phyloP scores from a whole-genome alignment of 1,140 invertebrate genomes.

The Phocides pigmalion region DNA sequence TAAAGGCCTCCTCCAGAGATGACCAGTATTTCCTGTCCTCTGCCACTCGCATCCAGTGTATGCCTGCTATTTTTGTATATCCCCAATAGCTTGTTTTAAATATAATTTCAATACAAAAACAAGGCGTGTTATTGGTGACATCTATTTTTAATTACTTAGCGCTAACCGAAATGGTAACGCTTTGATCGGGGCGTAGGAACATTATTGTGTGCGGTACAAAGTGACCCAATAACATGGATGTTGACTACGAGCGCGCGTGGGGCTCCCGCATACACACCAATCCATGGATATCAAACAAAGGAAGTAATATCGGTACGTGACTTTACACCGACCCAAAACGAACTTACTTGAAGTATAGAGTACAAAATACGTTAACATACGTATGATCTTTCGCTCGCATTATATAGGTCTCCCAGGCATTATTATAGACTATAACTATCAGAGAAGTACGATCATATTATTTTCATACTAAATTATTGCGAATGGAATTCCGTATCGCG shows the following conservation, averaged over 20 bases:
- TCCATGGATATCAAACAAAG: slow-evolving; percentile 17
- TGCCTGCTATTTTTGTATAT: neutral
- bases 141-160: slow-evolving; percentile 29
- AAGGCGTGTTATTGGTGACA: neutral
- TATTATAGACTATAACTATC: slow-evolving; percentile 26
- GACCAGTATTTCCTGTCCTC: too few species aligned
- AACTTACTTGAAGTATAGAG: neutral
- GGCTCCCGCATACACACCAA: neutral
- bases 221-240: slow-evolving; percentile 13
- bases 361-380: neutral
- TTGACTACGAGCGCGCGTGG: neutral
- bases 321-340: neutral
- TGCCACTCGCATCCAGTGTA: too few species aligned
- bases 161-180: slow-evolving; percentile 1
- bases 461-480: slow-evolving; percentile 37
- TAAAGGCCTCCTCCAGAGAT: too few species aligned
- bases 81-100: neutral
- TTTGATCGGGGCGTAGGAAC: neutral
- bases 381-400: neutral
- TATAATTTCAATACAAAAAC: slow-evolving; percentile 16
- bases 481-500: slow-evolving; percentile 27
- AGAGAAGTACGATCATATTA: slow-evolving; percentile 36
- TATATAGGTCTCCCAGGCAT: slow-evolving; percentile 20
- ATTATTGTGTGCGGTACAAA: slow-evolving; percentile 5
- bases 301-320: slow-evolving; percentile 1